A percentile compares a stretch with the other conserved stretches of the same genome.
Conservation (phyloP, 1,140 invertebrate species). For the Pseudomyrmex gracilis region DNA sequence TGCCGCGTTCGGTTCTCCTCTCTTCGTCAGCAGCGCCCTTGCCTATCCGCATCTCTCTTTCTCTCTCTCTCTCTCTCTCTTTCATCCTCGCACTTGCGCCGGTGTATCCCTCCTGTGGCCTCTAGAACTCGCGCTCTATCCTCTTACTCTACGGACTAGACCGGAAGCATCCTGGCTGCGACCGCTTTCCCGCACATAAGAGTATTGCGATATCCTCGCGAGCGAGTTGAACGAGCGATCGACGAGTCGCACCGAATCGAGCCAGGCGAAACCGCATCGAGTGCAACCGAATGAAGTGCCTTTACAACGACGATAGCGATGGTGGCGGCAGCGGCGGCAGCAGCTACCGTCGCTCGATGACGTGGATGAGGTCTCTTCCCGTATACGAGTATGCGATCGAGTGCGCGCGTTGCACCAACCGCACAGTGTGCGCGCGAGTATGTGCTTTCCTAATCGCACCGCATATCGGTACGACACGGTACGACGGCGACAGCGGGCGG, state of each 20-base stretch:
- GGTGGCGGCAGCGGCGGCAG: neutral
- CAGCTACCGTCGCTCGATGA: slow-evolving; percentile 31
- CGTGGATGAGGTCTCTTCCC: slow-evolving; percentile 25
- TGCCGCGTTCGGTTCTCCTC: neutral
- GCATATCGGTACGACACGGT: slow-evolving; percentile 21
- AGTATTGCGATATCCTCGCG: slow-evolving; percentile 19
- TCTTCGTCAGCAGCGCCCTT: slow-evolving; percentile 11
- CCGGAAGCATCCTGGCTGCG: slow-evolving; percentile 52
- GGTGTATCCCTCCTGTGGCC: slow-evolving; percentile 10
- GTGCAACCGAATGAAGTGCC: slow-evolving; percentile 8
- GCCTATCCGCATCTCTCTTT: slow-evolving; percentile 12
- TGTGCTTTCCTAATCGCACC: slow-evolving; percentile 47
- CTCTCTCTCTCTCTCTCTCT: slow-evolving; percentile 28
- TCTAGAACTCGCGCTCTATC: slow-evolving; percentile 18
- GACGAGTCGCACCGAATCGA: neutral
- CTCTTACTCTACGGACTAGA: slow-evolving; percentile 37
- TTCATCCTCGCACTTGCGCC: slow-evolving; percentile 11
- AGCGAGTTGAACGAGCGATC: slow-evolving; percentile 2
- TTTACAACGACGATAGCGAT: neutral
- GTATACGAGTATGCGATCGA: neutral
- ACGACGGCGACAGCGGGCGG: neutral
- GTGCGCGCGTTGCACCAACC: slow-evolving; percentile 36
- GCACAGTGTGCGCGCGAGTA: slow-evolving; percentile 19
- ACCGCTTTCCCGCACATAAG: slow-evolving; percentile 48
- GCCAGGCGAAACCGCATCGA: neutral